Conservation (phyloP, 2,797 vertebrate species). For the Falco biarmicus region DNA sequence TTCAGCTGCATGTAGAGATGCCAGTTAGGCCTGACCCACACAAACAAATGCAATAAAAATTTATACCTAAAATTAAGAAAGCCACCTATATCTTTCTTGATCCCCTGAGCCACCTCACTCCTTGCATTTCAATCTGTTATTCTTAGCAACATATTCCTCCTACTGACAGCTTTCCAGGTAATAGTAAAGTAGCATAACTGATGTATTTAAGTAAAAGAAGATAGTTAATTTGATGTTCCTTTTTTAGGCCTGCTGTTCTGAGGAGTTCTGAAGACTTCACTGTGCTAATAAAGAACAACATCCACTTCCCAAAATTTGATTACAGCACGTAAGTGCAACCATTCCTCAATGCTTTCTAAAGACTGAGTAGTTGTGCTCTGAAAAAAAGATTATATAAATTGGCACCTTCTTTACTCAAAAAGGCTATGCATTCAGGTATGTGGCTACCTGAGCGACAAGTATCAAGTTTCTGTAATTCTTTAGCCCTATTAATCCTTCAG, state of each 20-base stretch:
- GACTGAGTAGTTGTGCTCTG: neutral
- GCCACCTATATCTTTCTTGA: neutral
- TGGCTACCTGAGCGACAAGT: neutral
- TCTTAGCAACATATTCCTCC: conserved; percentile 48
- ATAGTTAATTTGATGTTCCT: neutral
- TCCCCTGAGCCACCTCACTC: neutral
- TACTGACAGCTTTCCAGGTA: conserved; percentile 52
- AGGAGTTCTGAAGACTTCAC: conserved; percentile 89
- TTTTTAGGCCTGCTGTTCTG: conserved; percentile 83
- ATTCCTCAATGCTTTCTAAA: neutral
- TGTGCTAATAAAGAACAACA: conserved; percentile 89
- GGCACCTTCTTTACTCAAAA: neutral
- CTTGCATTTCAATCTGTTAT: neutral
- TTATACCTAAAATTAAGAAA: neutral
- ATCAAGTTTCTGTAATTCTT: neutral
- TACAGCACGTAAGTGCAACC: conserved; percentile 79
- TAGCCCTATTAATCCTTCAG: neutral
- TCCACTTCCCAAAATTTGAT: conserved; percentile 87
- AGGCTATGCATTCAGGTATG: neutral
- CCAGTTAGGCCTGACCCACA: neutral
- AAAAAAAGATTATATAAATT: neutral
- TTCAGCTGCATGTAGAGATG: neutral
- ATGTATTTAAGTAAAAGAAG: conserved; percentile 1
- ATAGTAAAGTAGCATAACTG: neutral
- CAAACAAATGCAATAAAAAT: neutral